phyloP scores from a whole-genome alignment of 2,113 vertebrate species.

The Ovis canadensis region DNA sequence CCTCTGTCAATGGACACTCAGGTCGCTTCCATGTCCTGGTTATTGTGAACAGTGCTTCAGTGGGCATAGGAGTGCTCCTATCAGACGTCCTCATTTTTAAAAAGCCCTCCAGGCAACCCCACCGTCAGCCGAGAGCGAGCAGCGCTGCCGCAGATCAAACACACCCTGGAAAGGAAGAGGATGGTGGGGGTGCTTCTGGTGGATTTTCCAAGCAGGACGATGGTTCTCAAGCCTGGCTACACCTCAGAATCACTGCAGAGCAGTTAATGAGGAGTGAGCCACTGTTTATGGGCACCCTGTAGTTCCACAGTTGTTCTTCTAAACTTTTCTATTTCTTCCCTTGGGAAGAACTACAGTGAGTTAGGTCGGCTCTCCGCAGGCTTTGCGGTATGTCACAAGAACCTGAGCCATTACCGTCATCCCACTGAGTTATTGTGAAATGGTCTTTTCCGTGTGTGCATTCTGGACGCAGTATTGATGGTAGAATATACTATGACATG shows the following conservation, averaged over 20 bases:
- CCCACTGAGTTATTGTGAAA: constrained; percentile 63
- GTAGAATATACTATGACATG: constrained; percentile 79
- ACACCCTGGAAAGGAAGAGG: not conserved
- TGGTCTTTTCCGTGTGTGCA: constrained; percentile 55
- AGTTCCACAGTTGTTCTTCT: constrained; percentile 37
- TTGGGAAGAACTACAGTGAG: constrained; percentile 9
- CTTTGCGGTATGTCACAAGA: not conserved
- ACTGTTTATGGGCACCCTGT: constrained; percentile 8
- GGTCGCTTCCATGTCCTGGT: not conserved
- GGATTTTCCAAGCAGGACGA: not conserved
- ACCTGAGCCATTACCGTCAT: constrained; percentile 39
- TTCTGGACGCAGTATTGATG: constrained; percentile 75
- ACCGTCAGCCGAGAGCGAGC: fast-evolving
- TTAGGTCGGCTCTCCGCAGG: not conserved
- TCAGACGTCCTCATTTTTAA: not conserved
- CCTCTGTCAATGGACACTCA: not conserved
- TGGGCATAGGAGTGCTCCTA: not conserved
- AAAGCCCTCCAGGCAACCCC: not conserved
- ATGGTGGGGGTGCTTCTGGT: fast-evolving
- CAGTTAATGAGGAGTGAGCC: constrained; percentile 25
- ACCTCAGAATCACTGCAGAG: not conserved
- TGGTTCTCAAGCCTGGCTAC: fast-evolving
- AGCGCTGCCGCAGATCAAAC: not conserved
- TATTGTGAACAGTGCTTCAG: not conserved
- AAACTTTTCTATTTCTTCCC: constrained; percentile 19